phyloP scores from a whole-genome alignment of 2,888 invertebrate species.

The Camptogramma bilineatum region DNA sequence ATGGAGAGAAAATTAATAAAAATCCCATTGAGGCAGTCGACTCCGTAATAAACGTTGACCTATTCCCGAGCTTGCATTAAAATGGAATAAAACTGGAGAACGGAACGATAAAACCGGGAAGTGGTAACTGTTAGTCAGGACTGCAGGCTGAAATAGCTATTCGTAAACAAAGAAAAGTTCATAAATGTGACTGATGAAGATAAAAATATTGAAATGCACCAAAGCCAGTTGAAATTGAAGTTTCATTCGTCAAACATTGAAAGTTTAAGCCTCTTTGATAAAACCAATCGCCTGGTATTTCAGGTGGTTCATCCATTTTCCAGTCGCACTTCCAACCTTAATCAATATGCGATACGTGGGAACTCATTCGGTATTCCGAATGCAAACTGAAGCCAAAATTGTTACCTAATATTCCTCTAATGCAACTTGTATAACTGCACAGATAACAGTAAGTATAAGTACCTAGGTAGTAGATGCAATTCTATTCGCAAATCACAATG shows the following conservation, averaged over 20 bases:
- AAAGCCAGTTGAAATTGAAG: not conserved
- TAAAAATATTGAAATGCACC: not conserved
- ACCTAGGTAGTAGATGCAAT: not conserved
- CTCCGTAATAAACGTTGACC: not conserved
- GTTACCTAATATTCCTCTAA: constrained; percentile 16
- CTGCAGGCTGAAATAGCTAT: not conserved
- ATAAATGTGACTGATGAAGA: not conserved
- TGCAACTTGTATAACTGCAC: constrained; percentile 2
- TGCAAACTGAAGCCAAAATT: constrained; percentile 21
- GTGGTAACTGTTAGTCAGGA: not conserved
- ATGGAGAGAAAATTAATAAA: not conserved
- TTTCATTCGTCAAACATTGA: not conserved
- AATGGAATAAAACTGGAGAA: not conserved
- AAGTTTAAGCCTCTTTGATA: constrained; percentile 2
- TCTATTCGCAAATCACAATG: not conserved
- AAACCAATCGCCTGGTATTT: constrained; percentile 5
- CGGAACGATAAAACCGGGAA: not conserved
- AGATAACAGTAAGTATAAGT: no score
- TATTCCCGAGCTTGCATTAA: not conserved
- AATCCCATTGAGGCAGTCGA: not conserved
- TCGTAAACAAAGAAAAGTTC: not conserved
- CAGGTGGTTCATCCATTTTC: constrained; percentile 17
- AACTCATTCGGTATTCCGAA: constrained; percentile 16
- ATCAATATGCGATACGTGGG: constrained; percentile 17
- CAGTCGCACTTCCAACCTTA: constrained; percentile 13